Evolutionary conservation across 1,140 invertebrate genomes (phyloP).

Genomic region (Adelges cooleyi): DNA sequence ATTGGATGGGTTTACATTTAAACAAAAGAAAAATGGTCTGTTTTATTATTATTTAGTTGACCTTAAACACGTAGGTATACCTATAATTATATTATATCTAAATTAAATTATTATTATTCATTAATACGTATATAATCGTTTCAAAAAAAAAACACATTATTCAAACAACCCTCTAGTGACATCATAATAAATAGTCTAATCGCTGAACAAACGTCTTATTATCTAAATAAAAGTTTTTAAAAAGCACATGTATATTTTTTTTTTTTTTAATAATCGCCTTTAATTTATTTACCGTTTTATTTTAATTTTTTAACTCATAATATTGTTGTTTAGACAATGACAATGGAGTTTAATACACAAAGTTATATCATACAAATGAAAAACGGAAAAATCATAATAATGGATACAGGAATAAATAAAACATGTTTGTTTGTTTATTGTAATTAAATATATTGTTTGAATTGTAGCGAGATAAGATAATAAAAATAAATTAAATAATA

Average conservation of each 20-base stretch:
- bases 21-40: too few species aligned
- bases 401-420: not conserved
- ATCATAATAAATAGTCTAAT: slow-evolving; percentile 20
- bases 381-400: slow-evolving; percentile 5
- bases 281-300: too few species aligned
- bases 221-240: slow-evolving; percentile 11
- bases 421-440: too few species aligned
- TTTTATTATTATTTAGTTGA: not conserved
- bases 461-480: not conserved
- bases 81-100: not conserved
- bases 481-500: slow-evolving; percentile 25
- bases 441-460: too few species aligned
- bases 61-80: not conserved
- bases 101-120: slow-evolving; percentile 7
- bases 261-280: too few species aligned
- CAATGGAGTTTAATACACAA: too few species aligned
- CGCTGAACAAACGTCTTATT: slow-evolving; percentile 1
- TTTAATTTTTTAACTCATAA: too few species aligned
- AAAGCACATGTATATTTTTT: too few species aligned
- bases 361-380: slow-evolving; percentile 1
- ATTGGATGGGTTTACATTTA: too few species aligned
- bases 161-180: not conserved
- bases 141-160: not conserved
- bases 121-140: slow-evolving; percentile 27
- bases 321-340: too few species aligned